Conservation (phyloP, 2,797 vertebrate species). For the Darevskia mixta region DNA sequence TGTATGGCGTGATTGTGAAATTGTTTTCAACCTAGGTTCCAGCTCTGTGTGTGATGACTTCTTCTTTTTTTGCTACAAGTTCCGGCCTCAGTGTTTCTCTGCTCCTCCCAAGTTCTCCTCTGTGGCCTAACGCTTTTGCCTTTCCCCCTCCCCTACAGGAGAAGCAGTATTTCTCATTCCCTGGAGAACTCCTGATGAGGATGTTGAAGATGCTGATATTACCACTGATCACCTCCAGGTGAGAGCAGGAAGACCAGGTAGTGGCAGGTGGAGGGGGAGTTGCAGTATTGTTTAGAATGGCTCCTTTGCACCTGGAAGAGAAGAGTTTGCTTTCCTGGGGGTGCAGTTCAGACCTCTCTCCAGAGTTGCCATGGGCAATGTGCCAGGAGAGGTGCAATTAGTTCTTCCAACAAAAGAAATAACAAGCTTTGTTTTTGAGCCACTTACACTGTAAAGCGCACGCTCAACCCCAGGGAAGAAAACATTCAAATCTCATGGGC, state of each 20-base stretch:
- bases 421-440: neutral
- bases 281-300: too few species aligned
- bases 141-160: conserved; percentile 72
- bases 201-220: conserved; percentile 93
- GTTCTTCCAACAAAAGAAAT: too few species aligned
- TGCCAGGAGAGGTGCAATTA: neutral
- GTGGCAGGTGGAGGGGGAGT: neutral
- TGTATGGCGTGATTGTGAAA: too few species aligned
- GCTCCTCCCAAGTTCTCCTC: neutral
- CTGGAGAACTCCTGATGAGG: conserved; percentile 91
- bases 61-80: neutral
- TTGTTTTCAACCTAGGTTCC: too few species aligned
- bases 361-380: neutral
- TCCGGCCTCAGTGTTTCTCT: too few species aligned
- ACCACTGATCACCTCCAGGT: conserved; percentile 92
- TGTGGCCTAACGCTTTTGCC: neutral
- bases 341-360: neutral
- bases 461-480: too few species aligned
- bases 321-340: too few species aligned
- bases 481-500: neutral
- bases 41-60: neutral
- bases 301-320: neutral
- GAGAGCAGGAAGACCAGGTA: conserved; percentile 15
- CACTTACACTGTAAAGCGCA: too few species aligned
- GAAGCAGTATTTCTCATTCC: conserved; percentile 91